These are phyloP conservation scores for Chymomyza amoena DNA, from an alignment of 2,888 invertebrate species.

Conservation along the genomic window DNA sequence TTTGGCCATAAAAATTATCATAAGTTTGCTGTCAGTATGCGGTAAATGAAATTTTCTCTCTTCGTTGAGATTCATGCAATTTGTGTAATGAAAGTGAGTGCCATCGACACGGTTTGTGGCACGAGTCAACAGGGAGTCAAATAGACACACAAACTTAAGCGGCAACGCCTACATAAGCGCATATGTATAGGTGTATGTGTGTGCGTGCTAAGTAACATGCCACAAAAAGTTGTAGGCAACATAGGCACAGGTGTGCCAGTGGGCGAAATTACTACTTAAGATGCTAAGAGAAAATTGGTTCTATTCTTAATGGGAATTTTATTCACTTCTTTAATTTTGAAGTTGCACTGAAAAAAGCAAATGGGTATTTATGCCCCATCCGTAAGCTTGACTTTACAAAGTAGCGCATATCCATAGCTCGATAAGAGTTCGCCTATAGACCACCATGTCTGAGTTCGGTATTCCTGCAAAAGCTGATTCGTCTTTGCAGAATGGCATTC, in stretches of 20 bases:
- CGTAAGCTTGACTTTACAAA: too few relatives aligned
- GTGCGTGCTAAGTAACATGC: background rate
- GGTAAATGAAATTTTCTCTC: conserved; percentile 41
- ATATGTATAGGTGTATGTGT: background rate
- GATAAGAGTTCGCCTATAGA: too few relatives aligned
- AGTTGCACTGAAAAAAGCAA: too few relatives aligned
- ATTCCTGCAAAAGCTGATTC: too few relatives aligned
- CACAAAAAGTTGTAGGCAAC: background rate
- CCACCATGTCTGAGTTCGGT: too few relatives aligned
- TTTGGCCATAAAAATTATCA: conserved; percentile 49
- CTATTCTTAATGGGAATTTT: background rate
- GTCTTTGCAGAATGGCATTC: too few relatives aligned
- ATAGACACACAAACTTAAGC: background rate
- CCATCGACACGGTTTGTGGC: background rate
- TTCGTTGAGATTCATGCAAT: conserved; percentile 30
- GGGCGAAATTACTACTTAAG: background rate
- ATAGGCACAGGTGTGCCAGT: background rate
- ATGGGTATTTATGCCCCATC: too few relatives aligned
- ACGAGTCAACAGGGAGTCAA: background rate
- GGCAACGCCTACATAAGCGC: background rate
- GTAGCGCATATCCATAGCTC: too few relatives aligned
- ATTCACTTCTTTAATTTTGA: background rate
- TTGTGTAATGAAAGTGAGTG: conserved; percentile 55
- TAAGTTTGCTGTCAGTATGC: conserved; percentile 47
- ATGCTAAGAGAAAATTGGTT: background rate